Conservation (phyloP, 2,113 vertebrate genomes). For the Bombycilla garrulus region DNA sequence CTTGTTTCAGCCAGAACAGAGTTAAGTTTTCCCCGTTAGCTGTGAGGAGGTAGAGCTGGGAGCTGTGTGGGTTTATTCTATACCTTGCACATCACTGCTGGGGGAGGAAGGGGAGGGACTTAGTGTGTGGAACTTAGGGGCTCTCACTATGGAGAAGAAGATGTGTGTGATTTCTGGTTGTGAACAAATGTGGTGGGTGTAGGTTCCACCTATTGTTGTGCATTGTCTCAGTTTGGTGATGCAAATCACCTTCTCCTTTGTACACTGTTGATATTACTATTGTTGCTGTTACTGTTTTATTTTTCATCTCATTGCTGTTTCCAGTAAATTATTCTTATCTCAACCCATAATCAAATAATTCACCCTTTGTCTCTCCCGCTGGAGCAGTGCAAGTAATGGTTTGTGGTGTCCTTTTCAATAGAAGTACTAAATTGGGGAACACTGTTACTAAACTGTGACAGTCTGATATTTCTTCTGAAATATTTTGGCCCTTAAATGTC, state of each 20-base stretch:
- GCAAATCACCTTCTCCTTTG: background rate
- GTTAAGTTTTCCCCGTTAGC: background rate
- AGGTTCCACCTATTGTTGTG: background rate
- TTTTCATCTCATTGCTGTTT: background rate
- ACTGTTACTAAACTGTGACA: background rate
- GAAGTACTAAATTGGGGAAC: background rate
- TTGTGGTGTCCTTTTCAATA: background rate
- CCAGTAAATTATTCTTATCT: background rate
- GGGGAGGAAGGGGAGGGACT: too few relatives aligned
- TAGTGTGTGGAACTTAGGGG: background rate
- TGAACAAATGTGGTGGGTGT: rapidly evolving
- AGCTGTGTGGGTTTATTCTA: rapidly evolving
- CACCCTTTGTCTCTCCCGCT: background rate
- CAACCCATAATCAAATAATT: background rate
- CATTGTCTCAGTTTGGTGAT: background rate
- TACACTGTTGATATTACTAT: background rate
- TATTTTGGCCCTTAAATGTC: background rate
- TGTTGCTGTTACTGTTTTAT: background rate
- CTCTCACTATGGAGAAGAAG: background rate
- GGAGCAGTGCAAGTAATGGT: background rate
- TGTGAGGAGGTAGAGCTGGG: background rate
- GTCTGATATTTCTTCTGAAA: background rate
- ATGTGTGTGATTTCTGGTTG: background rate
- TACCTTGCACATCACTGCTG: rapidly evolving
- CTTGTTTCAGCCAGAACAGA: rapidly evolving